Evolutionary conservation across 2,797 vertebrate species (phyloP).

Genomic region (Calcarius lapponicus): DNA sequence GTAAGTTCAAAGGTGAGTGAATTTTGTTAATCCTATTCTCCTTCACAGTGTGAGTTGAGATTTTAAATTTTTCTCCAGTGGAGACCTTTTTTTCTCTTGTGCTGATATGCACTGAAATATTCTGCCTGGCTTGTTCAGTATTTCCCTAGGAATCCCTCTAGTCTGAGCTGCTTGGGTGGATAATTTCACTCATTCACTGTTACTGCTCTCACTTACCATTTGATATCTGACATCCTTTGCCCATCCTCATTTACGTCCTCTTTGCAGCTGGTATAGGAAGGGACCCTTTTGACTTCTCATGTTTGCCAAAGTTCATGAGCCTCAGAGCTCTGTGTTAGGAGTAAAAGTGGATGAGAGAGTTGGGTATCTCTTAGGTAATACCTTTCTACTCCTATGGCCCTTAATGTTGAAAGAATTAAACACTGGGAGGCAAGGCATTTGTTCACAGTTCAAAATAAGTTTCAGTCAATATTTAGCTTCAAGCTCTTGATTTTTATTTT

Average conservation of each 20-base stretch:
- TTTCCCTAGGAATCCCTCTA: slow-evolving; percentile 11
- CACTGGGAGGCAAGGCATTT: background rate
- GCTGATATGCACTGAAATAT: slow-evolving; percentile 24
- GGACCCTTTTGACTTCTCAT: background rate
- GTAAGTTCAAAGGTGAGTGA: slow-evolving; percentile 20
- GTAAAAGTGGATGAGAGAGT: background rate
- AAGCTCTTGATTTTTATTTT: background rate
- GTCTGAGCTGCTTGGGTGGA: background rate
- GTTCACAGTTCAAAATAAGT: background rate
- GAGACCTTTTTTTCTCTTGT: background rate
- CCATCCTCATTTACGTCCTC: background rate
- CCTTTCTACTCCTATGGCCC: background rate
- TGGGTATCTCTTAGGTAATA: background rate
- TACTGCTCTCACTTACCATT: background rate
- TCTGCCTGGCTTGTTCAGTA: slow-evolving; percentile 5
- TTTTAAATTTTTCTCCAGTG: slow-evolving; percentile 38
- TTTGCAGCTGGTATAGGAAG: background rate
- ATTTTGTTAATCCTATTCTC: slow-evolving; percentile 42
- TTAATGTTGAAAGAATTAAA: background rate
- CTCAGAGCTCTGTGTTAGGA: background rate
- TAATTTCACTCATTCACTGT: background rate
- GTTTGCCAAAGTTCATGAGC: background rate
- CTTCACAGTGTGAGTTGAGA: slow-evolving; percentile 5
- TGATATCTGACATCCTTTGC: background rate
- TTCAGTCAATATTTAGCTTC: background rate